Percentiles rank a stretch among this genome's conserved stretches.
These are phyloP conservation scores for Esox masquinongy DNA, from an alignment of 2,797 vertebrate species.

Conservation along the genomic window DNA sequence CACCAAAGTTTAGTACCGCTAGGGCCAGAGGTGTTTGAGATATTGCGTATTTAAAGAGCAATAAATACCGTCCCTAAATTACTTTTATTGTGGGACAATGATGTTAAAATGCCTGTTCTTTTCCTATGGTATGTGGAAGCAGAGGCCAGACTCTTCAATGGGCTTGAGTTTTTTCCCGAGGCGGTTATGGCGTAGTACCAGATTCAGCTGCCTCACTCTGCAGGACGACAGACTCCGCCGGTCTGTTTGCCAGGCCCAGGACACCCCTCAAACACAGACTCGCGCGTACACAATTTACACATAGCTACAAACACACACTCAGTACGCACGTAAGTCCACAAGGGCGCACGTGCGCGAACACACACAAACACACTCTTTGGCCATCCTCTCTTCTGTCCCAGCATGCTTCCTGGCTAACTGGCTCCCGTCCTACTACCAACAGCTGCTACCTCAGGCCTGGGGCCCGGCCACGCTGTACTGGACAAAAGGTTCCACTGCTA, in stretches of 20 bases:
- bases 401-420: conserved; percentile 62
- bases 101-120: too few relatives aligned
- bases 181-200: conserved; percentile 43
- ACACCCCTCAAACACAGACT: conserved; percentile 37
- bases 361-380: conserved; percentile 26
- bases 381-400: conserved; percentile 56
- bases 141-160: too few relatives aligned
- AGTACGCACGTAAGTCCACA: conserved; percentile 6
- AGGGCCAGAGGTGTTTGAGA: too few relatives aligned
- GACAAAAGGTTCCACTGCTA: conserved; percentile 25
- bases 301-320: conserved; percentile 37
- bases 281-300: conserved; percentile 8
- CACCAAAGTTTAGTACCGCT: too few relatives aligned
- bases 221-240: conserved; percentile 51
- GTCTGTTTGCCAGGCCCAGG: conserved; percentile 13
- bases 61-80: too few relatives aligned
- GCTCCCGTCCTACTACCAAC: conserved; percentile 60
- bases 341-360: neutral
- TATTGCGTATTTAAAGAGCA: too few relatives aligned
- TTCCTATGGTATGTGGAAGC: too few relatives aligned
- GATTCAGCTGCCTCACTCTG: conserved; percentile 43
- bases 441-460: conserved; percentile 60
- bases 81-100: too few relatives aligned
- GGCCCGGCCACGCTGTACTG: neutral
- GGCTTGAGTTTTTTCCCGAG: neutral